A percentile compares a stretch with the other conserved stretches of the same genome.
Evolutionary conservation across 2,888 invertebrate species (phyloP).

Genomic region (Stenichneumon culpator): DNA sequence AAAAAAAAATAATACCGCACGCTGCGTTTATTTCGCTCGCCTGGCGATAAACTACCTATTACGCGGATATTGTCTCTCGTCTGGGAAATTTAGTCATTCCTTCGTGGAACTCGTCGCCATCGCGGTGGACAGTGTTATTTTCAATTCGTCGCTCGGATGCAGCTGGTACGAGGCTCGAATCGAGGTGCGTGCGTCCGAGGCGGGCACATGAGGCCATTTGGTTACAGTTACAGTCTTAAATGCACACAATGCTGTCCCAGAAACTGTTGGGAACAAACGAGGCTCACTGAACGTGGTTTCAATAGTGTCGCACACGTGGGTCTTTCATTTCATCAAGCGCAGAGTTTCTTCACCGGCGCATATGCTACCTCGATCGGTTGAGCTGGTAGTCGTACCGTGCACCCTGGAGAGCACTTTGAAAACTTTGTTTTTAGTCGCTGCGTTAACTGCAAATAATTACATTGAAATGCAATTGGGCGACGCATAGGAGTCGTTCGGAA

Average conservation of each 20-base stretch:
- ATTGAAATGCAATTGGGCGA: not conserved
- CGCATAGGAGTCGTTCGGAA: not conserved
- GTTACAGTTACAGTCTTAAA: not conserved
- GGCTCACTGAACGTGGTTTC: not conserved
- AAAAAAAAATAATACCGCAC: not conserved
- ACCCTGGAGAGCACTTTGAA: not conserved
- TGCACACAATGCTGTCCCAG: slow-evolving; percentile 19
- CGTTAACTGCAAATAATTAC: not conserved
- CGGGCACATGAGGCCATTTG: not conserved
- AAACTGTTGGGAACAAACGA: slow-evolving; percentile 14
- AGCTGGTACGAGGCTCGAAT: not conserved
- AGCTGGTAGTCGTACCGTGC: not conserved
- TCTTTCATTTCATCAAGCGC: slow-evolving; percentile 13
- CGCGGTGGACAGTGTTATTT: slow-evolving; percentile 18
- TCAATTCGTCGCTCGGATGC: not conserved
- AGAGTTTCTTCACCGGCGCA: slow-evolving; percentile 4
- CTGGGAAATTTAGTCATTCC: slow-evolving; percentile 60
- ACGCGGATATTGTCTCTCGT: slow-evolving; percentile 32
- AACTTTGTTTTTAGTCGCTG: not conserved
- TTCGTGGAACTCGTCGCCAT: slow-evolving; percentile 46
- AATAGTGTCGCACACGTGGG: slow-evolving; percentile 33
- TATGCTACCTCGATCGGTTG: slow-evolving; percentile 1
- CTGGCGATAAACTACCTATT: slow-evolving; percentile 30
- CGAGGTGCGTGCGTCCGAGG: not conserved
- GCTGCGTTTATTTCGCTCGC: slow-evolving; percentile 28